Evolutionary conservation across 1,140 invertebrate genomes (phyloP).

Genomic region (Stenopsyche tienmushanensis): DNA sequence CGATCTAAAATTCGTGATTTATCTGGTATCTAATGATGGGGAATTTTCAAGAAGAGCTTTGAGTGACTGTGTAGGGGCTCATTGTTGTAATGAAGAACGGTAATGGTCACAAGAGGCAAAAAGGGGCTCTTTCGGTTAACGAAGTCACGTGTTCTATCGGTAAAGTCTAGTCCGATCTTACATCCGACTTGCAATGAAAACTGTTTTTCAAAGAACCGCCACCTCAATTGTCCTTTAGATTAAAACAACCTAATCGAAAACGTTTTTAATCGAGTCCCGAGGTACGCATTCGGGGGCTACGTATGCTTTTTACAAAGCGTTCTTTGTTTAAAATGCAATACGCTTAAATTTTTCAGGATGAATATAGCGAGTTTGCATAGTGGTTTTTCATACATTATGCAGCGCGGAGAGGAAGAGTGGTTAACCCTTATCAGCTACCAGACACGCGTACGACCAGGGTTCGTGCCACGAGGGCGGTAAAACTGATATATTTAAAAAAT

Average conservation of each 20-base stretch:
- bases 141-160: slow-evolving; percentile 7
- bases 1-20: neutral
- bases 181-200: no score
- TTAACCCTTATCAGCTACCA: slow-evolving; percentile 10
- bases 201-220: no score
- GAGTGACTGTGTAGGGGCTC: neutral
- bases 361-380: neutral
- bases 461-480: neutral
- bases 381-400: slow-evolving; percentile 4
- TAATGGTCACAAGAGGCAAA: slow-evolving; percentile 11
- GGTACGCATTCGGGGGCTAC: no score
- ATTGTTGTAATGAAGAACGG: slow-evolving; percentile 14
- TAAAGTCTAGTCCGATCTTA: no score
- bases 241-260: no score
- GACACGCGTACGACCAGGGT: slow-evolving; percentile 1
- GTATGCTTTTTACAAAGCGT: no score
- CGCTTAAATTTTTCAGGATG: no score
- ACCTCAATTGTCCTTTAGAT: no score
- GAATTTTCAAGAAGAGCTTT: neutral
- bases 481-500: neutral
- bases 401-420: slow-evolving; percentile 5
- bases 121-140: slow-evolving; percentile 2
- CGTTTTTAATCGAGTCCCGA: no score
- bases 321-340: no score
- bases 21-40: slow-evolving; percentile 8